These are phyloP conservation scores for Toxostoma redivivum DNA, from an alignment of 2,113 vertebrate species.

Conservation along the genomic window DNA sequence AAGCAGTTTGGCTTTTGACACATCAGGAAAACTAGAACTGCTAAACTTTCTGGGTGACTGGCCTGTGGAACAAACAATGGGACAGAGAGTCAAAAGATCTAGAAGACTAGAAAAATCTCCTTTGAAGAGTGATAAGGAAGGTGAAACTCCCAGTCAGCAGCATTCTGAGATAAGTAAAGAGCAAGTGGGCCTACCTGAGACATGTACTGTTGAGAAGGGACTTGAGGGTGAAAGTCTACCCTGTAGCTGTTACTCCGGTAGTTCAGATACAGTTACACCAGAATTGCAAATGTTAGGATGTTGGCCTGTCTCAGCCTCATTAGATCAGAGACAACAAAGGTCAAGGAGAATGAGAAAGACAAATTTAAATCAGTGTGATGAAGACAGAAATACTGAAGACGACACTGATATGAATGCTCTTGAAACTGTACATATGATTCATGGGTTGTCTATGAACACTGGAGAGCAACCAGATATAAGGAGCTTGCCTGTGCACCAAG, in stretches of 20 bases:
- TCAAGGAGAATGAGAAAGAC: conserved; percentile 37
- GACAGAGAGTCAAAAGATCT: conserved; percentile 77
- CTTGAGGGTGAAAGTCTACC: neutral
- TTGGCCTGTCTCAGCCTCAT: conserved; percentile 67
- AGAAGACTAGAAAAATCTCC: conserved; percentile 68
- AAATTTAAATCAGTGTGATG: neutral
- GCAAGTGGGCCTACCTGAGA: neutral
- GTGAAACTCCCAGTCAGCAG: neutral
- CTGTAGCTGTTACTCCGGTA: neutral
- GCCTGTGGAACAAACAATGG: conserved; percentile 81
- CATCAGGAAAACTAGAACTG: conserved; percentile 22
- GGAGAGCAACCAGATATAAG: neutral
- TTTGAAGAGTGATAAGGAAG: conserved; percentile 25
- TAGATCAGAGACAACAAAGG: conserved; percentile 62
- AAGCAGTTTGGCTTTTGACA: conserved; percentile 27
- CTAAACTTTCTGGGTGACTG: conserved; percentile 89
- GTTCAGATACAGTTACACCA: neutral
- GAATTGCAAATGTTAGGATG: conserved; percentile 70
- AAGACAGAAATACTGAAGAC: conserved; percentile 21
- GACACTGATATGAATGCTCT: neutral
- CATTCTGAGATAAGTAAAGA: neutral
- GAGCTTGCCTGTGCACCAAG: neutral
- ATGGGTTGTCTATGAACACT: neutral
- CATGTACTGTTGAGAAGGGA: neutral
- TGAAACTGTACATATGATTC: neutral